Percentiles rank a stretch among this genome's conserved stretches.
phyloP scores from a whole-genome alignment of 1,140 invertebrate species.

The Paracyclopina nana region DNA sequence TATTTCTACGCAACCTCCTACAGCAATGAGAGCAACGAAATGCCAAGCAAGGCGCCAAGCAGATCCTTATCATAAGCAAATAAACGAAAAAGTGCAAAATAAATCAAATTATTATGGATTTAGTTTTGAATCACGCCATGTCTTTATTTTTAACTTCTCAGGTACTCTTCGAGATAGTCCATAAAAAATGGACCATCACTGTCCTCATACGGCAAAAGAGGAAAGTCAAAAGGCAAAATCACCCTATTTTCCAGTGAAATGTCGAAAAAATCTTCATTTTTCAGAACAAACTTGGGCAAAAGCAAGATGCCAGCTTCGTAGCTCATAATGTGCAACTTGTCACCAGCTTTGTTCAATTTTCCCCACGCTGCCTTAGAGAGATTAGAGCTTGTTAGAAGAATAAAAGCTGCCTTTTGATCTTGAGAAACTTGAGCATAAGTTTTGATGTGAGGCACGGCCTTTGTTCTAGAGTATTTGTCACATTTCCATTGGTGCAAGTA shows the following conservation, averaged over 20 bases:
- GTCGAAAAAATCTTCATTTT: background rate
- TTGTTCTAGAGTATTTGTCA: constrained; percentile 37
- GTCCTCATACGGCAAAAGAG: background rate
- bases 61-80: too few species aligned
- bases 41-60: too few species aligned
- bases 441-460: constrained; percentile 85
- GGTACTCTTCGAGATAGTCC: too few species aligned
- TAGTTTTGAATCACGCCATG: too few species aligned
- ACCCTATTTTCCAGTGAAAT: background rate
- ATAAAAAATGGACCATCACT: background rate
- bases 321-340: constrained; percentile 50
- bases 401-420: constrained; percentile 47
- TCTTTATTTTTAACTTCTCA: too few species aligned
- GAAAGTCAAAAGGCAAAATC: background rate
- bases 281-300: constrained; percentile 40
- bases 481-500: constrained; percentile 69
- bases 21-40: too few species aligned
- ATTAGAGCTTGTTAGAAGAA: constrained; percentile 75
- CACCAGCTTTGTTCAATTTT: constrained; percentile 37
- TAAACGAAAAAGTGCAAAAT: too few species aligned
- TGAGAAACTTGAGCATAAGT: constrained; percentile 56
- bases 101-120: too few species aligned
- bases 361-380: constrained; percentile 92
- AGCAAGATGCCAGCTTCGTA: constrained; percentile 83
- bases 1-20: too few species aligned